Evolutionary conservation across 2,113 vertebrate species (phyloP).

Genomic region (Neogale vison): DNA sequence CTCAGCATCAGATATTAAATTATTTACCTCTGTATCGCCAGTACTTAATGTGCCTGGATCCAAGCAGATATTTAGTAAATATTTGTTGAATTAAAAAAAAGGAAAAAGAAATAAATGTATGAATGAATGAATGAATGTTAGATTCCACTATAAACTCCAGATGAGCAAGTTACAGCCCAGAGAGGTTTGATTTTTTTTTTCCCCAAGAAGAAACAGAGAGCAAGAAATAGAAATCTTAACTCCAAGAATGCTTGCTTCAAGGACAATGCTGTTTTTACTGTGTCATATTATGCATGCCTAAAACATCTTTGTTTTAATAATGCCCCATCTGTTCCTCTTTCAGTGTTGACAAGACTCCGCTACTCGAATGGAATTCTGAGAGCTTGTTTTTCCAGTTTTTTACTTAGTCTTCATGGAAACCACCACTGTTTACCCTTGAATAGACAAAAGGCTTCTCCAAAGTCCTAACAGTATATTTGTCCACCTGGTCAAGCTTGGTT

Average conservation of each 20-base stretch:
- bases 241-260: not conserved
- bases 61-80: not conserved
- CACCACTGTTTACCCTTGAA: not conserved
- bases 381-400: conserved; percentile 46
- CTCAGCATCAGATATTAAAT: not conserved
- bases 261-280: not conserved
- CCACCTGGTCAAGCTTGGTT: not conserved
- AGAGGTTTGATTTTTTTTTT: not conserved
- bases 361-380: conserved; percentile 28
- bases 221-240: not conserved
- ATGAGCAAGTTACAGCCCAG: not conserved
- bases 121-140: not conserved
- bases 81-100: not conserved
- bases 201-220: not conserved
- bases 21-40: not conserved
- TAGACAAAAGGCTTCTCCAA: not conserved
- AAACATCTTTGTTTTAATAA: conserved; percentile 48
- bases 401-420: conserved; percentile 47
- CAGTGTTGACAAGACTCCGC: not conserved
- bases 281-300: not conserved
- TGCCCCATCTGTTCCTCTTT: conserved; percentile 13
- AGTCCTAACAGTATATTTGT: not conserved
- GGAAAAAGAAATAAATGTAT: not conserved
- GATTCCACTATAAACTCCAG: not conserved
- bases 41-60: not conserved